phyloP scores from a whole-genome alignment of 2,113 vertebrate genomes.

The Vimba vimba region DNA sequence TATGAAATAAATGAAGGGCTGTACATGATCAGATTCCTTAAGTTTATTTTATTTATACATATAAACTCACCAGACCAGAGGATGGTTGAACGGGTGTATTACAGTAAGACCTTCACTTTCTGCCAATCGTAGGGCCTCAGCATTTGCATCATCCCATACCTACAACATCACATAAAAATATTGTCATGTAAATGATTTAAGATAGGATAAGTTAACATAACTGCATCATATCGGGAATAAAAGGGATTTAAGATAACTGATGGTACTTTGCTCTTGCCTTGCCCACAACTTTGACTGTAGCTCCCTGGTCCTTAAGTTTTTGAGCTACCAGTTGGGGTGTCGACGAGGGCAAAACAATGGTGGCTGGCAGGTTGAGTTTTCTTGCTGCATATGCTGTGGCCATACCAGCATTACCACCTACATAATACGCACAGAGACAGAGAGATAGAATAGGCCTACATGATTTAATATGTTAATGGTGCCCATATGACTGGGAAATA shows the following conservation, averaged over 20 bases:
- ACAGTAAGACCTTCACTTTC: constrained; percentile 70
- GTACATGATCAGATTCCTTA: too few species aligned
- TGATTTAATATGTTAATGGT: not conserved
- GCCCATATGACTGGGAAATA: not conserved
- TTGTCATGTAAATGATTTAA: not conserved
- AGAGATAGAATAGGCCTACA: too few species aligned
- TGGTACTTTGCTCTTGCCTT: constrained; percentile 64
- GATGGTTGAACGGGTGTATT: constrained; percentile 79
- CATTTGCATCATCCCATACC: constrained; percentile 82
- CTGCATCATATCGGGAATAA: not conserved
- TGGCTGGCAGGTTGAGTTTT: constrained; percentile 75
- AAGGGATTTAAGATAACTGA: not conserved
- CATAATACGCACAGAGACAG: not conserved
- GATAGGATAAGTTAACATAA: not conserved
- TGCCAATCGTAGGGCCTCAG: constrained; percentile 71
- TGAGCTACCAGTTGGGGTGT: constrained; percentile 71
- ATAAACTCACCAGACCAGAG: constrained; percentile 76
- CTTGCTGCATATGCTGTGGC: constrained; percentile 76
- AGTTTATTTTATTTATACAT: too few species aligned
- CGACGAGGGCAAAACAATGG: constrained; percentile 74
- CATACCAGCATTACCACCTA: constrained; percentile 82
- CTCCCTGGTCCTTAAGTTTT: constrained; percentile 73
- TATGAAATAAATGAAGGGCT: too few species aligned
- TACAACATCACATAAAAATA: constrained; percentile 45
- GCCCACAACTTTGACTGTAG: constrained; percentile 71